phyloP scores from a whole-genome alignment of 2,888 invertebrate genomes.

The Hyposoter didymator region DNA sequence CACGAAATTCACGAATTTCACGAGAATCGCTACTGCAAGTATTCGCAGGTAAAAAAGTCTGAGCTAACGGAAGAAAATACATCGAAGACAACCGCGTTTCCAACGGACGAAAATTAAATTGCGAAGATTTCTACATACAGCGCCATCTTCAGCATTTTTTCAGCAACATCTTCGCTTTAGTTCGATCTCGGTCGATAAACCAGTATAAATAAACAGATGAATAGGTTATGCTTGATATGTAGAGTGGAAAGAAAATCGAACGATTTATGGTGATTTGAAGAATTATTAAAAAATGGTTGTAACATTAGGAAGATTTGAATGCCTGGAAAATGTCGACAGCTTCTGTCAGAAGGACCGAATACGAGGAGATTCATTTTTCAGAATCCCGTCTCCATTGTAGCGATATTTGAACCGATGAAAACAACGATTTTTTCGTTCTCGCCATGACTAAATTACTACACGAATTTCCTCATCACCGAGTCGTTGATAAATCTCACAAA shows the following conservation, averaged over 20 bases:
- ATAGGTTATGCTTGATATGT: background rate
- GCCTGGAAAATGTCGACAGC: background rate
- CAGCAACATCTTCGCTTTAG: background rate
- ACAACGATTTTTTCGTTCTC: background rate
- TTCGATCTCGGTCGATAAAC: slow-evolving; percentile 26
- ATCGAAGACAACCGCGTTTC: background rate
- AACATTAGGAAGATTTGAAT: background rate
- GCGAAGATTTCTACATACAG: background rate
- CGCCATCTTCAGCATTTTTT: slow-evolving; percentile 45
- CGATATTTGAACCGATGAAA: background rate
- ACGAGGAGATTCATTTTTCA: background rate
- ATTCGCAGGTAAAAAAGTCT: background rate
- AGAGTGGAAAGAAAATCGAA: background rate
- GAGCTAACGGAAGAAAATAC: background rate
- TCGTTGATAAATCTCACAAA: background rate
- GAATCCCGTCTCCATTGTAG: background rate
- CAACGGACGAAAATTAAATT: background rate
- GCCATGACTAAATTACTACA: background rate
- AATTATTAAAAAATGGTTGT: background rate
- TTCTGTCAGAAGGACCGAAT: background rate
- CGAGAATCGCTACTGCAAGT: background rate
- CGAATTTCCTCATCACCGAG: background rate
- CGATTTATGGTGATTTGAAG: background rate
- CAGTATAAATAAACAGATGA: slow-evolving; percentile 51
- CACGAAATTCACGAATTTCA: too few species aligned